Base-by-base conservation (phyloP, 2,797 vertebrate species). In the Sorex maritimensis region DNA sequence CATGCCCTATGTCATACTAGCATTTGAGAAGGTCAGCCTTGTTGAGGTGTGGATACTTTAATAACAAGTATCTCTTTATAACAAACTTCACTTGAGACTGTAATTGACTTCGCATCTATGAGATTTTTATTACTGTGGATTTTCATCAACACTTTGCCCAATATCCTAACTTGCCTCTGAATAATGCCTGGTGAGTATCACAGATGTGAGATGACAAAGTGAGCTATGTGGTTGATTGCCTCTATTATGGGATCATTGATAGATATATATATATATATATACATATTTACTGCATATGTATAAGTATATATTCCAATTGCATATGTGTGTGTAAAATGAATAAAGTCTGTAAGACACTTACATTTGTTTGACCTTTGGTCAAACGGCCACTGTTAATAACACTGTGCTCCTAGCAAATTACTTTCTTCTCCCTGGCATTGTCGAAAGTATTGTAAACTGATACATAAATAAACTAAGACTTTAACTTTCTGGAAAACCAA, bases 61-160 rank as follows among this genome's bases (percentile, higher is more conserved):
- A 96, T 93, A 96, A 95, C 92, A 96, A 95, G 93, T 75, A 87
- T 96, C 94, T 95, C 96, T 97, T 97, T 89, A 93, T 96, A 94
- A 96, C 84, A 91, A 96, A 93, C 95, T 96, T 94, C 88, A 88
- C 89, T 95, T 95, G 94, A 94, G 95, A 87, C 46, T 84, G 78
- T 95, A 97, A 97, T 96, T 95, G 94, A 96, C 94, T 95, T 96
- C 87, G 77, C 68, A 95, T 94, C 95, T 88, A 84, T 94, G 90
- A 90, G 73, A 65, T 92, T 94, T 94, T 96, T 95, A 95, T 95
- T 96, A 92, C 78, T 92, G 86, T 92, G 78, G 41, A 72, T 91
- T 95, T 95, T 94, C 86, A 95, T 96, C 93, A 95, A 68, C 79
- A 87, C 75, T 94, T 94, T 65, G 79, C 58, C 71, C 89, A 86